Evolutionary conservation across 92 coral and sea anemone species (phyloP).

Genomic region (Umimayanthus kanabou): DNA sequence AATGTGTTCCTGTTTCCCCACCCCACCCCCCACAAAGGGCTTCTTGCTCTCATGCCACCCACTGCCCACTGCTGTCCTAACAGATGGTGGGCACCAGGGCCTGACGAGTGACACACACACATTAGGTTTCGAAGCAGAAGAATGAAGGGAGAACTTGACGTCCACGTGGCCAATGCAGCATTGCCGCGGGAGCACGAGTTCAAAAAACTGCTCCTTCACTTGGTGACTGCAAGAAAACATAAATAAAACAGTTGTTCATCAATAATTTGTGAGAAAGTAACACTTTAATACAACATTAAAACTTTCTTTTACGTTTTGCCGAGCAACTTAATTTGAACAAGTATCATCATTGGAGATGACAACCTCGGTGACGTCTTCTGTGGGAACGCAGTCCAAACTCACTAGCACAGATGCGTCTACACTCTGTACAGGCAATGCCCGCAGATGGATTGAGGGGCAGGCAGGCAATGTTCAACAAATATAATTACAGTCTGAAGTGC

Average conservation of each 20-base stretch:
- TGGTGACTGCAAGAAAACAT: slow-evolving; percentile 43
- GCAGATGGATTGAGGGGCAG: too few relatives aligned
- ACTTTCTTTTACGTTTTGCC: too few relatives aligned
- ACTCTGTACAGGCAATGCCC: too few relatives aligned
- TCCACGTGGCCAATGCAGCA: slow-evolving; percentile 97
- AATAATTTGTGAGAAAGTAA: too few relatives aligned
- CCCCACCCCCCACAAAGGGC: slow-evolving; percentile 61
- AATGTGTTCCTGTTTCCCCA: slow-evolving; percentile 67
- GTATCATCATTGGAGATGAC: too few relatives aligned
- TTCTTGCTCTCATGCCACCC: slow-evolving; percentile 45
- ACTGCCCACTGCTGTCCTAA: slow-evolving; percentile 40
- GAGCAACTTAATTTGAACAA: too few relatives aligned
- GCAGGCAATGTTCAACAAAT: too few relatives aligned
- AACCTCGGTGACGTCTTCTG: too few relatives aligned
- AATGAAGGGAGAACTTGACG: slow-evolving; percentile 84
- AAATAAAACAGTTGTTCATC: not conserved
- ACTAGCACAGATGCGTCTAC: too few relatives aligned
- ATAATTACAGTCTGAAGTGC: too few relatives aligned
- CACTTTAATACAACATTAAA: too few relatives aligned
- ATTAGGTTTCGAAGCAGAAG: slow-evolving; percentile 57
- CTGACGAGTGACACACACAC: slow-evolving; percentile 47
- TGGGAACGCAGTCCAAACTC: too few relatives aligned
- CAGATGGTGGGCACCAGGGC: slow-evolving; percentile 43
- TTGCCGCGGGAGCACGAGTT: slow-evolving; percentile 89
- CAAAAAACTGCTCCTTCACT: slow-evolving; percentile 85